Evolutionary conservation across 2,888 invertebrate species (phyloP), one percentile per base, ranked within the genome.

Genomic region (Polia nebulosa): DNA sequence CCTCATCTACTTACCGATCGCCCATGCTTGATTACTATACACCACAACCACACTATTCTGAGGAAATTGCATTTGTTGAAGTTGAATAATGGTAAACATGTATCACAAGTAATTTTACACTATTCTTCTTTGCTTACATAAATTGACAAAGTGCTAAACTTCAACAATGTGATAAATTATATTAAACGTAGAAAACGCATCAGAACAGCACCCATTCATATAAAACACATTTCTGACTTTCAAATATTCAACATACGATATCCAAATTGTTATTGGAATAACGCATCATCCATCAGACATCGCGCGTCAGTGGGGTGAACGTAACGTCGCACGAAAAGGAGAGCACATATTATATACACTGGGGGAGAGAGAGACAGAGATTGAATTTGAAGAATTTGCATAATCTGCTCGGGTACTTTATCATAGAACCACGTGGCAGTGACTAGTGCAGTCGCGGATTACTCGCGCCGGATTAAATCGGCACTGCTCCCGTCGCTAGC

Each of bases 351-450:
- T 65, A 64, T 79, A 82, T 75, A 61, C 66, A 78, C 71, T 81
- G 79, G 52, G 91, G 76, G 74, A 71, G 88, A 94, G 84, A 82
- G 87, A 87, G 92, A 93, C 76, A 84, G 87, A 82, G 81, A 87
- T 89, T 89, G 87, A 94, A 92, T 92, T 95, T 93, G 89, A 91
- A 93, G 91, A 93, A 95, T 95, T 95, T 95, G 95, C 95, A 95
- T 95, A 95, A 95, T 95, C 95, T 95, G 93, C 90, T 90, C 86
- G 92, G 92, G 95, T 89, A 95, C 94, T 95, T 95, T 95, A 95
- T 95, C 95, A 95, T 95, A 92, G 94, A 92, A 95, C 94, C 95
- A 95, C 95, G 95, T 95, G 95, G 94, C 93, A 92, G 93, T 95
- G 95, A 95, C 95, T 95, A 95, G 93, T 95, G 95, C 95, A 95